Conservation (phyloP, 2,113 vertebrate genomes). For the Sinosuthora webbiana region DNA sequence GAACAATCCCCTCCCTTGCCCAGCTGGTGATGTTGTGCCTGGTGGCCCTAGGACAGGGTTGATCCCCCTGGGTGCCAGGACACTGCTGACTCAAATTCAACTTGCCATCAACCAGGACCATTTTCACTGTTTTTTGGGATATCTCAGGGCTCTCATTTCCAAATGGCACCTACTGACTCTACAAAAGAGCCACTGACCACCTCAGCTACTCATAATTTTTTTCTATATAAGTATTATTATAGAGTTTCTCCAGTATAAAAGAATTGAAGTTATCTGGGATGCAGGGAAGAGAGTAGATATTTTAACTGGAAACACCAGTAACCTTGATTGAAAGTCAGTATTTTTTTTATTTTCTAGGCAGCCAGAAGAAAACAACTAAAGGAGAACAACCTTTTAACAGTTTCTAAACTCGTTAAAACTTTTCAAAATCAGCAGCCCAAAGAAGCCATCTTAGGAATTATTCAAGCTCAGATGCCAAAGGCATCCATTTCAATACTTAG, state of each 20-base stretch:
- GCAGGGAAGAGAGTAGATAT: background rate
- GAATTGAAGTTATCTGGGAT: background rate
- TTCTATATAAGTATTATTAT: background rate
- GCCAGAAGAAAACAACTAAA: background rate
- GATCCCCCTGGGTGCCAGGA: fast-evolving
- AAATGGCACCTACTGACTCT: background rate
- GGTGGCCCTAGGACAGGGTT: background rate
- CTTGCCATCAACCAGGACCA: background rate
- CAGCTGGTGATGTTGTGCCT: background rate
- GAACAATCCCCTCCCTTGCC: background rate
- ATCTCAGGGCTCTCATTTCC: background rate
- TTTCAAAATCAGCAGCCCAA: background rate
- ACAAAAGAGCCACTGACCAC: background rate
- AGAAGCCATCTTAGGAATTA: background rate
- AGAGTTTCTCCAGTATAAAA: background rate
- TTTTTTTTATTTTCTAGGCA: background rate
- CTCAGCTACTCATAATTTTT: background rate
- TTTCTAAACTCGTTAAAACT: background rate
- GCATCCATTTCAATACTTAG: background rate
- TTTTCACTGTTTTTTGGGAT: background rate
- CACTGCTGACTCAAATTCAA: background rate
- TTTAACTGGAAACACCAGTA: background rate
- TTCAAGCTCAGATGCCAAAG: background rate
- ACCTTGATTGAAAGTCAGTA: background rate
- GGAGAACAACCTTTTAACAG: background rate